These are phyloP conservation scores for human DNA, from an alignment of 2,113 vertebrate species.

Conservation along the genomic window GRCh38 chr5:66075501-66076000, in stretches of 20 bases:
- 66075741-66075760: neutral
- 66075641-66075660: neutral
- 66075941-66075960: conserved; percentile 30
- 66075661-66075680: conserved; percentile 43
- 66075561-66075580: conserved; percentile 33
- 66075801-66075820: conserved; percentile 10
- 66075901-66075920: neutral
- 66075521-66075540: conserved; percentile 19
- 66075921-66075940: neutral
- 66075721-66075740: conserved; percentile 34
- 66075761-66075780: conserved; percentile 12
- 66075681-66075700: conserved; percentile 26
- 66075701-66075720: neutral
- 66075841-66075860: conserved; percentile 19
- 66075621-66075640: neutral
- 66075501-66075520: neutral
- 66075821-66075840: neutral
- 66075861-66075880: neutral
- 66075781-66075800: conserved; percentile 17
- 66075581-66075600: conserved; percentile 8
- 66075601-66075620: conserved; percentile 34
- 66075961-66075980: conserved; percentile 30
- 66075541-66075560: neutral
- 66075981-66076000: conserved; percentile 13
- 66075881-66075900: neutral